Evolutionary conservation across 2,113 vertebrate species (phyloP).

Genomic region (Coracopsis vasa): DNA sequence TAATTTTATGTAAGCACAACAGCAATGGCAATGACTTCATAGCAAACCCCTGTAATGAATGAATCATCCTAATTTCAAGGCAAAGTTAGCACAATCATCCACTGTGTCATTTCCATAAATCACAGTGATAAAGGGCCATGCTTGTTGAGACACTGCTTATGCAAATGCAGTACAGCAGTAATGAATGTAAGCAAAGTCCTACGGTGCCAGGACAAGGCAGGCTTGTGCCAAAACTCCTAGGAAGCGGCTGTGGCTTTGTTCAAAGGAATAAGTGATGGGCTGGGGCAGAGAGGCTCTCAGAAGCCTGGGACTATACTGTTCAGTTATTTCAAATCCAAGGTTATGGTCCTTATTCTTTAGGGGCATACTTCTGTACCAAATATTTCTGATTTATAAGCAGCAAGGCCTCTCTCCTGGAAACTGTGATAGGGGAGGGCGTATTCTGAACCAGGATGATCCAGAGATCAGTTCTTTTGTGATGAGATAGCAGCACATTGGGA

Average conservation of each 20-base stretch:
- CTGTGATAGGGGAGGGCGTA: not conserved
- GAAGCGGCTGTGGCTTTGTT: not conserved
- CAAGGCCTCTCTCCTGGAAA: not conserved
- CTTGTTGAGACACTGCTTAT: not conserved
- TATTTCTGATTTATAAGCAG: not conserved
- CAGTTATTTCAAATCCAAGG: not conserved
- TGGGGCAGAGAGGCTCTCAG: not conserved
- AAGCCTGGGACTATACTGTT: not conserved
- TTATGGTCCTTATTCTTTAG: not conserved
- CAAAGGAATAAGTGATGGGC: not conserved
- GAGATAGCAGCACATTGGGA: not conserved
- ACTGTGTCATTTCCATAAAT: not conserved
- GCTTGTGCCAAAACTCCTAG: conserved; percentile 3
- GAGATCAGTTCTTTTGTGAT: not conserved
- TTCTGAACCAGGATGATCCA: not conserved
- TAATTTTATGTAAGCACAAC: not conserved
- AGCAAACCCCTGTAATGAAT: not conserved
- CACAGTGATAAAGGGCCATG: not conserved
- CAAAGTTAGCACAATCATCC: not conserved
- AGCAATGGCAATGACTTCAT: not conserved
- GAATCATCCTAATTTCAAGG: not conserved
- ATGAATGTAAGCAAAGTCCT: conserved; percentile 22
- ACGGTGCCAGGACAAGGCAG: not conserved
- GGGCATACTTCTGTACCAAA: not conserved
- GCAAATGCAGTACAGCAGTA: not conserved